Evolutionary conservation across 2,888 invertebrate species (phyloP).

Genomic region (Aspidapion aeneum): DNA sequence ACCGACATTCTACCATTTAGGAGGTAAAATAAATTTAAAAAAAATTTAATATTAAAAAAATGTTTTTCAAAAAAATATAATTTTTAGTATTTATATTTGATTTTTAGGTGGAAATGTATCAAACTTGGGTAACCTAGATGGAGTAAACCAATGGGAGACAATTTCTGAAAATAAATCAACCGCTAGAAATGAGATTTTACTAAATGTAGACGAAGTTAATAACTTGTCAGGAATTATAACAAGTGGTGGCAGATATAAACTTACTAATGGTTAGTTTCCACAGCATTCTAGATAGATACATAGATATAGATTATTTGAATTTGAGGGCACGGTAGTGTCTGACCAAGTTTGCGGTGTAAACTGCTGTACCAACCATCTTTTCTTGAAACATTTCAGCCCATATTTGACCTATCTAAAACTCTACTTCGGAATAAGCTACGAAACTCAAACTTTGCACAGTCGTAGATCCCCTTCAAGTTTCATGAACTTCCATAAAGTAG

Average conservation of each 20-base stretch:
- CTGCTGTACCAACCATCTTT: too few species aligned
- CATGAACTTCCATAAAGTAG: too few species aligned
- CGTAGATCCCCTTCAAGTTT: too few species aligned
- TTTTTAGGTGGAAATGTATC: conserved; percentile 44
- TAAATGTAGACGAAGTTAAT: conserved; percentile 43
- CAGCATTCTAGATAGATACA: too few species aligned
- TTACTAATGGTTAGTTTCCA: conserved; percentile 38
- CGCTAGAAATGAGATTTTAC: conserved; percentile 26
- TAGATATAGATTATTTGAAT: too few species aligned
- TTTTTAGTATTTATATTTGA: conserved; percentile 37
- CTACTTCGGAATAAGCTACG: too few species aligned
- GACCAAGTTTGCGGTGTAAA: too few species aligned
- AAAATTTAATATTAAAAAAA: too few species aligned
- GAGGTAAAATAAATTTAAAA: conserved; percentile 35
- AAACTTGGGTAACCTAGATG: conserved; percentile 41
- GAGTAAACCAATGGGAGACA: conserved; percentile 44
- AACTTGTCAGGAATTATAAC: conserved; percentile 42
- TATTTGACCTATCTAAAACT: too few species aligned
- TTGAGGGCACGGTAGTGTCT: too few species aligned
- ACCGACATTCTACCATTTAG: conserved; percentile 59
- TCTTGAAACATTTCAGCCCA: too few species aligned
- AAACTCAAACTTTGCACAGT: too few species aligned
- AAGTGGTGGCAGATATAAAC: conserved; percentile 38
- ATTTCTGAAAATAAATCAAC: conserved; percentile 32
- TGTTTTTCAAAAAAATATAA: conserved; percentile 40